A percentile compares a stretch with the other conserved stretches of the same genome.
phyloP scores from a whole-genome alignment of 2,888 invertebrate species.

The Epinotia demarniana region DNA sequence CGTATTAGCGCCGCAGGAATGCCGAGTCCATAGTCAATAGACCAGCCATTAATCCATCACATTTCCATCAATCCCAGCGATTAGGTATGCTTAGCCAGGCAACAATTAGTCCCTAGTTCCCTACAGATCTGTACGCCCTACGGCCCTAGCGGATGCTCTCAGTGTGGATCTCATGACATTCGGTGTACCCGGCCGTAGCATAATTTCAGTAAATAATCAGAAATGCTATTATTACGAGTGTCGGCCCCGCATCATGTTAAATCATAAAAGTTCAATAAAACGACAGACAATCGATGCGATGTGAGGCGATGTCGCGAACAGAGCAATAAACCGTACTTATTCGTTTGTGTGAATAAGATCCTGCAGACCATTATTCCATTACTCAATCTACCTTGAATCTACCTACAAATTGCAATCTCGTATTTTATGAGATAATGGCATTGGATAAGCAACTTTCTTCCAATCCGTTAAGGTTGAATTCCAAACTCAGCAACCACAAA shows the following conservation, averaged over 20 bases:
- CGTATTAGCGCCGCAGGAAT: too few relatives aligned
- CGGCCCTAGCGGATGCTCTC: too few relatives aligned
- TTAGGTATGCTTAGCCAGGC: too few relatives aligned
- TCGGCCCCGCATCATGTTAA: not conserved
- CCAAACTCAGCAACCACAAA: not conserved
- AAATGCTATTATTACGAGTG: too few relatives aligned
- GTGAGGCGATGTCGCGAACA: constrained; percentile 10
- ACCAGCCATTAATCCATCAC: too few relatives aligned
- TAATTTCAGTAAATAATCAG: too few relatives aligned
- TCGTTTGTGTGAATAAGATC: constrained; percentile 4
- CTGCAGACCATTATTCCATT: constrained; percentile 7
- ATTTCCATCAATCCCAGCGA: too few relatives aligned
- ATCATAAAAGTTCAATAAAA: constrained; percentile 14
- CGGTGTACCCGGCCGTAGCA: too few relatives aligned
- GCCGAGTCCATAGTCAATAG: too few relatives aligned
- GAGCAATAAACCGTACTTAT: constrained; percentile 10
- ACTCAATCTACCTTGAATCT: constrained; percentile 5
- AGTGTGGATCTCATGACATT: too few relatives aligned
- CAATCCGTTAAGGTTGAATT: not conserved
- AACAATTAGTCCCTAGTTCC: too few relatives aligned
- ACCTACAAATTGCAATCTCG: not conserved
- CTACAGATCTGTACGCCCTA: too few relatives aligned
- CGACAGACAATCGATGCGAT: constrained; percentile 4
- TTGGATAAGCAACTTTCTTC: not conserved
- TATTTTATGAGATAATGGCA: not conserved